Evolutionary conservation across 2,888 invertebrate genomes (phyloP), one percentile per base, ranked within the genome.

Genomic region (Actias luna): DNA sequence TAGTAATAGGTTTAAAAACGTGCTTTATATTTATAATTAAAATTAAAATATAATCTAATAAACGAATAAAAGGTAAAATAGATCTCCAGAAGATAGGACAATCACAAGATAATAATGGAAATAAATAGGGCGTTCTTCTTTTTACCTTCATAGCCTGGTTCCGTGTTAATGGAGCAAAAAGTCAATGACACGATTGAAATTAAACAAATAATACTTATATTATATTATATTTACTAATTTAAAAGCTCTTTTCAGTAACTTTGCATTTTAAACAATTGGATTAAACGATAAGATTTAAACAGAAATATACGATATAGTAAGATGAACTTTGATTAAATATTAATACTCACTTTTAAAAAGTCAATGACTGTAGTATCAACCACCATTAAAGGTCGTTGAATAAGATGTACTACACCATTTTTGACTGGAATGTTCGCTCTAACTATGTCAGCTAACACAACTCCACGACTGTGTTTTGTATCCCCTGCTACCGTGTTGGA

Each of bases 321-420:
- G 16, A 16, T 27, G 27, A 36, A 5, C 27, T 29, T 5, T 25
- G 22, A 18, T n/a, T 4, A 59, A 29, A 27, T 59, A n/a, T 1
- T 25, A 8, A 42, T 63, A 64, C 79, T 78, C 74, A 98, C 98
- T 96, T 96, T 95, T 64, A 98, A 93, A 79, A 98, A 97, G 83
- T 98, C 95, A 70, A 95, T 95, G 67, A 98, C 96, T 4, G 96
- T 96, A n/a, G 96, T 96, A 78, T 98, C 98, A 61, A 98, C 97
- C 64, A 98, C 96, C 96, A 98, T 97, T 18, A 98, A 93, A 0
- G 98, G 98, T 69, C 97, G 94, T 76, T 97, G 96, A 72, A 98
- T 98, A 68, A 99, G 94, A 89, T 99, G 98, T 5, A 98, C 95
- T 0, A 98, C 98, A 36, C 98, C 98, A 78, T 98, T 98, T 79